Evolutionary conservation across 2,888 invertebrate genomes (phyloP).

Genomic region (Frankliniella intonsa): DNA sequence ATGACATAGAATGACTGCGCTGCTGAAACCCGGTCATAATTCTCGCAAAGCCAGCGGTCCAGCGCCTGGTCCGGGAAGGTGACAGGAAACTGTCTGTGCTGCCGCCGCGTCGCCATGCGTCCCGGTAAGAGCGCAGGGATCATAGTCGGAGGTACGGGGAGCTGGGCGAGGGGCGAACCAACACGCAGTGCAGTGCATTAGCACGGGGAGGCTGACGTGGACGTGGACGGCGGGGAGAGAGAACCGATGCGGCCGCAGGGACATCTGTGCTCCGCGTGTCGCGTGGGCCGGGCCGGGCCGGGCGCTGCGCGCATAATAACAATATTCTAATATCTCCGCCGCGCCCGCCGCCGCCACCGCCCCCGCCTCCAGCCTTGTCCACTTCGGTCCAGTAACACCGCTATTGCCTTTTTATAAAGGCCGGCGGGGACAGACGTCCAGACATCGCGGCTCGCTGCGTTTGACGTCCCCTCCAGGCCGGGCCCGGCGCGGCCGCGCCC

Average conservation of each 20-base stretch:
- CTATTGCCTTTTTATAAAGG: neutral
- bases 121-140: too few relatives aligned
- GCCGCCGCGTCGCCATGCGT: too few relatives aligned
- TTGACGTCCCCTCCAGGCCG: neutral
- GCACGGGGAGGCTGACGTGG: too few relatives aligned
- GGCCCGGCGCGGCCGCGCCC: neutral
- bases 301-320: neutral
- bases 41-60: too few relatives aligned
- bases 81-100: too few relatives aligned
- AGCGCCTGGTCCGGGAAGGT: too few relatives aligned
- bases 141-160: too few relatives aligned
- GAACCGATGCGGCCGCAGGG: neutral
- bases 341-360: neutral
- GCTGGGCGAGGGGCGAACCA: too few relatives aligned
- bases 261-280: neutral
- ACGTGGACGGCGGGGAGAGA: too few relatives aligned
- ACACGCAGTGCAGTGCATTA: too few relatives aligned
- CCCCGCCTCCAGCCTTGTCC: neutral
- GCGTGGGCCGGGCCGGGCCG: neutral
- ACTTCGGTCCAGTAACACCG: neutral
- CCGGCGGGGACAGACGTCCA: slow-evolving; percentile 9
- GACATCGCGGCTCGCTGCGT: neutral
- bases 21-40: too few relatives aligned
- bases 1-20: too few relatives aligned
- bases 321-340: neutral